Base-by-base conservation (phyloP, 2,888 invertebrate species). In the Xestia rhomboidea region DNA sequence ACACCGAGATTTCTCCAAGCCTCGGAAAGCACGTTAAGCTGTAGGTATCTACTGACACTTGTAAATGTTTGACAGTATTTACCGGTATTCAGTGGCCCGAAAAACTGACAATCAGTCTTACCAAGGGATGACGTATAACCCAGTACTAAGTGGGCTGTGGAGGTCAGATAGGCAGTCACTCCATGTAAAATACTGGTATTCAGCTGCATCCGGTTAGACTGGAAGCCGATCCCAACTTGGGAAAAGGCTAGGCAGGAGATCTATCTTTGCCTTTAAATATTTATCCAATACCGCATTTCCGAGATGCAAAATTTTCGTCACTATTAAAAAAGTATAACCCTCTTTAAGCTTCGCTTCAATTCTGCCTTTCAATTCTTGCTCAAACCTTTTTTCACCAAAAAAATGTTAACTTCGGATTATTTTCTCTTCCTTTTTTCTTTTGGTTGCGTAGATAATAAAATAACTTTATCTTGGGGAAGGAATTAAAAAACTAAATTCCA, bases 381-480 rank as follows among this genome's bases (percentile, higher is more conserved):
- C 15, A 54, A 77, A 82, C 60, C 11, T 81, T 68, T 81, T 75
- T 73, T 74, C 27, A 13, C 71, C 70, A 44, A 68, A 60, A 78
- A 71, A 68, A 18, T 51, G 30, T 60, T 64, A 54, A 70, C 57
- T 64, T 71, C 13, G 30, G n/a, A 70, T 60, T 71, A 71, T 73
- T 72, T 68, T 44, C 15, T 24, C 4, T 38, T 13, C 11, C 5
- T 18, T 44, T 38, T 82, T 64, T 51, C 15, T 60, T 74, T 71
- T 68, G 18, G 24, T 64, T 60, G 71, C 68, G 41, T 24, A 68
- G 57, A 70, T 63, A 46, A 30, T 41, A 79, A 72, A 46, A 30
- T 41, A 79, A 72, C 6, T 54, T 72, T 82, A 72, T 66, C 68
- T 69, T 34, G 38, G 13, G n/a, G 27, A 54, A 69, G 3, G 44